A percentile compares a stretch with the other conserved stretches of the same genome.
These are phyloP conservation scores for Ammodytes marinus DNA, from an alignment of 2,113 vertebrate species.

Conservation along the genomic window DNA sequence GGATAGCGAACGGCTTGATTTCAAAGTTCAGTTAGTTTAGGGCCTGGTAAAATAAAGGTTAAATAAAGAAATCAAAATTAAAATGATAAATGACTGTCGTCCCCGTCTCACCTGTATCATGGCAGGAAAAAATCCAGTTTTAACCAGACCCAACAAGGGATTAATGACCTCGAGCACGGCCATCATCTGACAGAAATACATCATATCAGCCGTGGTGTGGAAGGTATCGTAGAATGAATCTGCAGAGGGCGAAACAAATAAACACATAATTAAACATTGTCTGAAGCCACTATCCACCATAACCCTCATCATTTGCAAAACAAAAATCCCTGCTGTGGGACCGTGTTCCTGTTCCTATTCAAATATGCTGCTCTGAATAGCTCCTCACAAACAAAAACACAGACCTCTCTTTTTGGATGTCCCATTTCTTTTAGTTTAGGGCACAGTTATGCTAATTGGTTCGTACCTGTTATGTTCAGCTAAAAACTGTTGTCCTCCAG, in stretches of 20 bases:
- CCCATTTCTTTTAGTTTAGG: constrained; percentile 13
- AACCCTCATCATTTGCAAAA: constrained; percentile 68
- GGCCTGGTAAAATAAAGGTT: too few species aligned
- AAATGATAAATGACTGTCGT: neutral
- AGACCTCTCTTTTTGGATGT: constrained; percentile 14
- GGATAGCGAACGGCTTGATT: too few species aligned
- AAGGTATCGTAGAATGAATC: constrained; percentile 96
- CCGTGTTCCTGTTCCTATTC: constrained; percentile 59
- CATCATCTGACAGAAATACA: constrained; percentile 96
- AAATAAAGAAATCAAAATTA: neutral
- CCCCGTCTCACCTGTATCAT: constrained; percentile 88
- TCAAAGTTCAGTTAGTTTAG: neutral
- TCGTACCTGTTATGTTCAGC: neutral
- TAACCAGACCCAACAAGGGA: constrained; percentile 89
- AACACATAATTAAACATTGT: constrained; percentile 31
- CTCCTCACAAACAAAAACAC: constrained; percentile 35
- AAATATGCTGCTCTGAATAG: constrained; percentile 59
- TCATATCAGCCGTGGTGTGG: constrained; percentile 90
- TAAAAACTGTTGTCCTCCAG: neutral
- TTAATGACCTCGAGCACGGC: constrained; percentile 91
- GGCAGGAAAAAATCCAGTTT: constrained; percentile 86
- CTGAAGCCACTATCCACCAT: constrained; percentile 19
- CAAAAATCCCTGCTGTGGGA: constrained; percentile 53
- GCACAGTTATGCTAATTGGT: neutral
- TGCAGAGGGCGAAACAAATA: constrained; percentile 66